phyloP scores from a whole-genome alignment of 2,888 invertebrate species.

The Pammene aurita region DNA sequence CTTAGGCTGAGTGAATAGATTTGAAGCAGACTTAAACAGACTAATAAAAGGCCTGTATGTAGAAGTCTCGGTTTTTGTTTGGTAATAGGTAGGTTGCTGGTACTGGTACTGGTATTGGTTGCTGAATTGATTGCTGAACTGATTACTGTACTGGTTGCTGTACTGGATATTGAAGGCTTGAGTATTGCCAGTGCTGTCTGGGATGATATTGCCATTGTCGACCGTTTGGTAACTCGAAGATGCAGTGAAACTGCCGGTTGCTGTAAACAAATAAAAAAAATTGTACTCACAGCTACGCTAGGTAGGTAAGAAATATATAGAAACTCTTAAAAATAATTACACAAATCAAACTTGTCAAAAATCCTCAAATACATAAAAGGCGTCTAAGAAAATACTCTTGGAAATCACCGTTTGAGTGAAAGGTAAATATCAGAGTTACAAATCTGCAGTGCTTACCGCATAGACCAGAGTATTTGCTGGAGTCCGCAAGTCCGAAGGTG shows the following conservation, averaged over 20 bases:
- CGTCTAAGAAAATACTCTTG: too few relatives aligned
- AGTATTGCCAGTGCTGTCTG: slow-evolving; percentile 77
- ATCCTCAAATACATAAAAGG: too few relatives aligned
- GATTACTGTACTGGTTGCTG: slow-evolving; percentile 68
- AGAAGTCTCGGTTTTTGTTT: slow-evolving; percentile 58
- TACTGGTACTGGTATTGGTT: slow-evolving; percentile 70
- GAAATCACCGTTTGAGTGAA: neutral
- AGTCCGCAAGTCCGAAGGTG: slow-evolving; percentile 87
- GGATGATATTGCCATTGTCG: slow-evolving; percentile 79
- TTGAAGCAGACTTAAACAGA: slow-evolving; percentile 75
- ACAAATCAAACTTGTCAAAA: too few relatives aligned
- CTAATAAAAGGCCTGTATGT: slow-evolving; percentile 77
- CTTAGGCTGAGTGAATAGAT: slow-evolving; percentile 72
- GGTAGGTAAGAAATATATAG: too few relatives aligned
- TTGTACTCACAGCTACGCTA: slow-evolving; percentile 6
- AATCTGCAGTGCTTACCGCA: slow-evolving; percentile 85
- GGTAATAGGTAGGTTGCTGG: slow-evolving; percentile 64
- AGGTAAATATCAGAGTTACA: neutral
- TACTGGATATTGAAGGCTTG: slow-evolving; percentile 72
- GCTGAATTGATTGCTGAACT: slow-evolving; percentile 65
- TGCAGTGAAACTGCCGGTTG: slow-evolving; percentile 67
- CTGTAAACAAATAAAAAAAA: slow-evolving; percentile 60
- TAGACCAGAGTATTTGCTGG: slow-evolving; percentile 88
- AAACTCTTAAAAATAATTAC: too few relatives aligned
- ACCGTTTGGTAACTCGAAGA: slow-evolving; percentile 71